phyloP scores from a whole-genome alignment of 2,888 invertebrate genomes.

The Notocelia uddmanniana region DNA sequence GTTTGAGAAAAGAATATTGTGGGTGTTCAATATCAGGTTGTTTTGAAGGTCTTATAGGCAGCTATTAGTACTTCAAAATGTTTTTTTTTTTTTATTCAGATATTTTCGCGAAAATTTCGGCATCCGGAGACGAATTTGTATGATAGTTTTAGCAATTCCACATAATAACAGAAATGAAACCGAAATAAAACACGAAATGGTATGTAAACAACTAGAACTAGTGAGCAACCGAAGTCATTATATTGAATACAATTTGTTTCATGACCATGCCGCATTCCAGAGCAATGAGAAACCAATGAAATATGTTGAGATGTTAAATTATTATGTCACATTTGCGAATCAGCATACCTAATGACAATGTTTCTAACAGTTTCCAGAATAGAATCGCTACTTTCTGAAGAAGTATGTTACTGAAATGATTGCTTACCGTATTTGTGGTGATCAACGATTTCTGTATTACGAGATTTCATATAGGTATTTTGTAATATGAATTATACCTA shows the following conservation, averaged over 20 bases:
- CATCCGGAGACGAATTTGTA: not conserved
- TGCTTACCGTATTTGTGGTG: not conserved
- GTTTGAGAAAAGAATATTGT: no score
- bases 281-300: slow-evolving; percentile 29
- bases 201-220: slow-evolving; percentile 16
- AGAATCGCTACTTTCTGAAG: not conserved
- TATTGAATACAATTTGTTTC: slow-evolving; percentile 16
- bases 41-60: not conserved
- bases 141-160: not conserved
- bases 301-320: slow-evolving; percentile 27
- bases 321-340: slow-evolving; percentile 12
- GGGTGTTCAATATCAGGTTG: no score
- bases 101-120: not conserved
- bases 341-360: slow-evolving; percentile 20
- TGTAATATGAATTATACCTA: not conserved
- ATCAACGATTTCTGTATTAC: not conserved
- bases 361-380: not conserved
- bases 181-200: slow-evolving; percentile 2
- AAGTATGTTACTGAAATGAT: not conserved
- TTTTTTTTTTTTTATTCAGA: no score
- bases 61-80: not conserved
- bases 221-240: not conserved
- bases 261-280: slow-evolving; percentile 20
- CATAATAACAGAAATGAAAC: not conserved
- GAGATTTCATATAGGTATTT: not conserved